Base-by-base conservation (phyloP, 2,113 vertebrate genomes). In the Triplophysa tibetana region DNA sequence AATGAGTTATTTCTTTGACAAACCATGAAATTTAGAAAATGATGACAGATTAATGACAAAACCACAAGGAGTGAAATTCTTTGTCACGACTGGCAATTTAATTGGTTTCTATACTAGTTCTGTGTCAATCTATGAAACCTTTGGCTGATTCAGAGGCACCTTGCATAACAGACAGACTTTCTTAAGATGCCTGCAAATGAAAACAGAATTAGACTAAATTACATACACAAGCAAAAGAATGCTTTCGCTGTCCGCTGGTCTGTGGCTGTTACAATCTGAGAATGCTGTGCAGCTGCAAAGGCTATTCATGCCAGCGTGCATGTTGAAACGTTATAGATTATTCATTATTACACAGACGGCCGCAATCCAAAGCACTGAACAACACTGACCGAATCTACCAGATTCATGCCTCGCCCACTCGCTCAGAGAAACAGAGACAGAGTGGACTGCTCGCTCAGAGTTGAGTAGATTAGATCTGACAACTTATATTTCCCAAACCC, bases 391-490 rank as follows among this genome's bases (percentile, higher is more conserved):
- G 8, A 63, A 72, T 80, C 77, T 75, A 17, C 52, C 33, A 74
- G 61, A 77, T 75, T 82, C 26, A 69, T 78, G 64, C 77, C 52
- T 75, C 68, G 66, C 77, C 70, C 64, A 62, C 60, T 38, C 33
- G 33, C 78, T 61, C 67, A 75, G 50, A 13, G 23, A 17, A 17
- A 64, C 48, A 50, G 38, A 62, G 56, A 81, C 26, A 66, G 26
- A 21, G 12, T 23, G 50, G 26, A 72, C 52, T 8, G 69, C 38
- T 72, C 26, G 21, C 38, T 56, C 11, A 70, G 43, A 74, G 41
- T 58, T 74, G 67, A 77, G 66, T 68, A 70, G 69, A 81, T 75
- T 74, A 78, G 24, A 84, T 67, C 50, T 75, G 79, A 84, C 83
- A 81, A 70, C 23, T 38, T 74, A 77, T 79, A 70, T 72, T 78